Conservation (phyloP, 2,797 vertebrate genomes). For the Chromobotia macracanthus region DNA sequence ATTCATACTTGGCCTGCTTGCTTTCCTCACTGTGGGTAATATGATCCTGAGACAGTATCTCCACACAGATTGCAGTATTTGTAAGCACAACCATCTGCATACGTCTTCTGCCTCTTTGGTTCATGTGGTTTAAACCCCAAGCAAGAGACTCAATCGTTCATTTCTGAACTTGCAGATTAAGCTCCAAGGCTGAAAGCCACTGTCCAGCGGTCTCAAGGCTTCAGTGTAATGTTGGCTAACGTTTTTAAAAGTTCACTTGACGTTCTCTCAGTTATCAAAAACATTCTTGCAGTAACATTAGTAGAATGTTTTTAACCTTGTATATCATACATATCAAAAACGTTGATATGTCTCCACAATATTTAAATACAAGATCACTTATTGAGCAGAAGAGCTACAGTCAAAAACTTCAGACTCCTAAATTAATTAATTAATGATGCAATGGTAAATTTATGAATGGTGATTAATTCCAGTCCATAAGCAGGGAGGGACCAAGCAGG, state of each 20-base stretch:
- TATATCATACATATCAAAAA: too few relatives aligned
- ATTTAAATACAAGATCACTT: not conserved
- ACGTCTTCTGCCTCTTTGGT: slow-evolving; percentile 68
- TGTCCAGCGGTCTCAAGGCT: too few relatives aligned
- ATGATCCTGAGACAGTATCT: slow-evolving; percentile 81
- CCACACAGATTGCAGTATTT: slow-evolving; percentile 82
- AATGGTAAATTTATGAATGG: slow-evolving; percentile 6
- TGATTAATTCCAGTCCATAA: not conserved
- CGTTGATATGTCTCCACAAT: too few relatives aligned
- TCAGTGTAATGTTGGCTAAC: too few relatives aligned
- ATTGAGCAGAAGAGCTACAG: not conserved
- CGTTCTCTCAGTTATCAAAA: too few relatives aligned
- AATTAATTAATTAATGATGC: not conserved
- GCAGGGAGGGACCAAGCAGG: not conserved
- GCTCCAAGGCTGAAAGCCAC: slow-evolving; percentile 28
- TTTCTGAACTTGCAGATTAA: slow-evolving; percentile 51
- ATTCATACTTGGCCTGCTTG: slow-evolving; percentile 43
- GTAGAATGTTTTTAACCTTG: too few relatives aligned
- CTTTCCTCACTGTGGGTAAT: slow-evolving; percentile 71
- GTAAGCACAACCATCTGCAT: slow-evolving; percentile 79
- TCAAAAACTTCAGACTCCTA: not conserved
- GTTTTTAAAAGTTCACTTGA: too few relatives aligned
- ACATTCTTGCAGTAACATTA: too few relatives aligned
- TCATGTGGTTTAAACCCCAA: slow-evolving; percentile 79
- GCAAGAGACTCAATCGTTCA: slow-evolving; percentile 73